Evolutionary conservation across 2,113 vertebrate genomes (phyloP).

Genomic region (Campylomormyrus numenius): DNA sequence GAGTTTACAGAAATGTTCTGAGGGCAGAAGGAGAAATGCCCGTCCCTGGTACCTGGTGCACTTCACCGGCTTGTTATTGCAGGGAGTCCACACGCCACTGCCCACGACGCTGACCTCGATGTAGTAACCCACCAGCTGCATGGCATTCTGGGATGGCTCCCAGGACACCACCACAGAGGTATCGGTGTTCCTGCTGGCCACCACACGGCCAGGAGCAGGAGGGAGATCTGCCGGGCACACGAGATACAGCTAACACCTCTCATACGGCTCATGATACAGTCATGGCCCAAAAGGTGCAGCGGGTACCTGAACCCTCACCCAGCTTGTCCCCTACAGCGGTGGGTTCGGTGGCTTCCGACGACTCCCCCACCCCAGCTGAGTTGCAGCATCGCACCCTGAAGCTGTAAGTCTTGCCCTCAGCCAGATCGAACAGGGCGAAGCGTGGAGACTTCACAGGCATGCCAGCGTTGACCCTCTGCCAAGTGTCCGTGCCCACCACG

Average conservation of each 20-base stretch:
- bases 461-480: constrained; percentile 92
- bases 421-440: constrained; percentile 91
- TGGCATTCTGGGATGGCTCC: constrained; percentile 73
- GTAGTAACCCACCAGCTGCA: constrained; percentile 84
- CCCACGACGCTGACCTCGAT: constrained; percentile 77
- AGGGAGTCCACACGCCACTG: constrained; percentile 81
- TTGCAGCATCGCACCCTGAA: constrained; percentile 97
- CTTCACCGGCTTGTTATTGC: constrained; percentile 95
- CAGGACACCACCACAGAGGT: constrained; percentile 83
- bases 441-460: constrained; percentile 94
- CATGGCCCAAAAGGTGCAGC: background rate
- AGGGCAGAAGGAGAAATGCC: background rate
- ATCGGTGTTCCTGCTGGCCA: constrained; percentile 79
- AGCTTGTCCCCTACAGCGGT: constrained; percentile 83
- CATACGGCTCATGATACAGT: background rate
- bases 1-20: too few species aligned
- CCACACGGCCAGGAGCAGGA: constrained; percentile 66
- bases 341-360: constrained; percentile 73
- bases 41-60: constrained; percentile 69
- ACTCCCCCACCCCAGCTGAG: constrained; percentile 80
- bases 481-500: constrained; percentile 74
- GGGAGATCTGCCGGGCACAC: constrained; percentile 70
- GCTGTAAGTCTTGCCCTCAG: constrained; percentile 82
- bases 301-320: constrained; percentile 57
- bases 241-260: background rate